Evolutionary conservation across 2,113 vertebrate genomes (phyloP).

Genomic region (Eonycteris spelaea): DNA sequence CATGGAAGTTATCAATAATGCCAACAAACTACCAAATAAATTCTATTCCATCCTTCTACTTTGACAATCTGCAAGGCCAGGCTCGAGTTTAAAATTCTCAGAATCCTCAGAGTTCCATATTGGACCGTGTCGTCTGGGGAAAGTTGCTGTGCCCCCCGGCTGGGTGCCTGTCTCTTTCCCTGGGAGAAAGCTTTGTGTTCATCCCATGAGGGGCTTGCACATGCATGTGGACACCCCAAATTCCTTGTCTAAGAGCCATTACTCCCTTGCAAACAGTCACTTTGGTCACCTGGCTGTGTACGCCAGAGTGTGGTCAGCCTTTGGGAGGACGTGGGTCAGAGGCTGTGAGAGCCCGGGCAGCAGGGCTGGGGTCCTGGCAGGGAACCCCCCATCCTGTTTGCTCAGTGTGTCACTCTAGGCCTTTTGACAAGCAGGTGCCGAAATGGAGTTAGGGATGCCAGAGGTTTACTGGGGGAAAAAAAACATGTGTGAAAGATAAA

Average conservation of each 20-base stretch:
- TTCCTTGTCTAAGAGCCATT: background rate
- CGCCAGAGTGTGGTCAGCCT: background rate
- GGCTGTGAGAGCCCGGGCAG: background rate
- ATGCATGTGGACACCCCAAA: background rate
- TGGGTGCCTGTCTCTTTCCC: background rate
- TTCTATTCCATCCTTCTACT: background rate
- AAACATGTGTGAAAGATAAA: background rate
- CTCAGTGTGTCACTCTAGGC: too few relatives aligned
- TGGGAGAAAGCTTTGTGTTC: background rate
- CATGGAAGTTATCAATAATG: background rate
- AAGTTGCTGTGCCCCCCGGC: background rate
- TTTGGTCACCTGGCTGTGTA: background rate
- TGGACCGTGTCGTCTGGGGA: background rate
- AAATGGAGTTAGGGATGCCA: background rate
- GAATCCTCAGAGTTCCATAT: background rate
- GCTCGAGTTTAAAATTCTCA: background rate
- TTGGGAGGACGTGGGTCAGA: background rate
- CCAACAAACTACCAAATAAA: background rate
- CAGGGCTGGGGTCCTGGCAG: background rate
- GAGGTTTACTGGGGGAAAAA: background rate
- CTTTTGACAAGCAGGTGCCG: background rate
- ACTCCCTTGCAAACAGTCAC: background rate
- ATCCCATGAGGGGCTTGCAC: background rate
- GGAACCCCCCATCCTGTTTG: background rate
- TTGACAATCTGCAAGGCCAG: background rate